phyloP scores from a whole-genome alignment of 2,888 invertebrate genomes.

The Drosophila diplacantha region DNA sequence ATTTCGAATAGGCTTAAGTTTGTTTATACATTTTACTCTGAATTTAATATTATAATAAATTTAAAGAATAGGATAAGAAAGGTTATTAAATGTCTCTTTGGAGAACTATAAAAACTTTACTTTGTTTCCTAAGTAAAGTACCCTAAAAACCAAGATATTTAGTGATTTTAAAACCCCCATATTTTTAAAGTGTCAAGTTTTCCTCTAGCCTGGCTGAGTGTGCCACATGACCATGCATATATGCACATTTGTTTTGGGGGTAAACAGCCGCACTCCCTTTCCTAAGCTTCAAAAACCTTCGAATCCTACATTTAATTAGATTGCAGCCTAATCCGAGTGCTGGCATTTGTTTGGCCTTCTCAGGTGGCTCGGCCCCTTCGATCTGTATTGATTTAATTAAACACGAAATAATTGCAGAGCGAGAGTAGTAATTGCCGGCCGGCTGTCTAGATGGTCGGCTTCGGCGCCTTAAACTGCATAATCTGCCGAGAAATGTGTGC shows the following conservation, averaged over 20 bases:
- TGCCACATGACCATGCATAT: constrained; percentile 41
- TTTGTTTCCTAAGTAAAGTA: no score
- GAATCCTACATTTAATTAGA: constrained; percentile 28
- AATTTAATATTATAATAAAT: no score
- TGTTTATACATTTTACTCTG: no score
- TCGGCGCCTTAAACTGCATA: constrained; percentile 40
- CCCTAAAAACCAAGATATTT: no score
- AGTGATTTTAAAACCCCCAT: not conserved
- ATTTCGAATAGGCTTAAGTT: no score
- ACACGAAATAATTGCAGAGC: constrained; percentile 42
- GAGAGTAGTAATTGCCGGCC: constrained; percentile 21
- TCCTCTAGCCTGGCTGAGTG: constrained; percentile 11
- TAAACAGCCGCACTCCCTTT: not conserved
- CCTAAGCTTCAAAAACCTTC: constrained; percentile 18
- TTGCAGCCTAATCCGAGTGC: constrained; percentile 33
- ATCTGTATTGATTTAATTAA: constrained; percentile 65
- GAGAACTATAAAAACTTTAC: no score
- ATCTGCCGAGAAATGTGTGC: constrained; percentile 49
- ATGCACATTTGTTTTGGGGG: not conserved
- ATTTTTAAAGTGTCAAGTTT: not conserved
- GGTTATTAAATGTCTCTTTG: no score
- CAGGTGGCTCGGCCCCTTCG: constrained; percentile 28
- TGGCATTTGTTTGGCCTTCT: constrained; percentile 34
- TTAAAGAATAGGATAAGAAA: no score
- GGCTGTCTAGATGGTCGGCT: not conserved